These are phyloP conservation scores for Vicugna pacos DNA, from an alignment of 2,113 vertebrate genomes.

Conservation along the genomic window DNA sequence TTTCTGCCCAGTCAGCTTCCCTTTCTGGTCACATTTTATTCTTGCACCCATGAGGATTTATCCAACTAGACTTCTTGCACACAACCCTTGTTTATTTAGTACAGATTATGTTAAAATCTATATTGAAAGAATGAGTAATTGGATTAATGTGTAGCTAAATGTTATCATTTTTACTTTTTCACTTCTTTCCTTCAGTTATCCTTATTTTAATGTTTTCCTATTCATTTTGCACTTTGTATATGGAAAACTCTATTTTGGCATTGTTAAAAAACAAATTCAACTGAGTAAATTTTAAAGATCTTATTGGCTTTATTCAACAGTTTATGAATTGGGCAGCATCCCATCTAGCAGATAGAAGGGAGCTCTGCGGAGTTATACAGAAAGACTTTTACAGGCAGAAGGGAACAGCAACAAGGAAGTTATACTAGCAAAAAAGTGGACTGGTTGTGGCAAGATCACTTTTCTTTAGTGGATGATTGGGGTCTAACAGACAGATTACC, in stretches of 20 bases:
- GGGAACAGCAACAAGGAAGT: neutral
- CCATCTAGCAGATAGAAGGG: neutral
- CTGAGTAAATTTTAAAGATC: neutral
- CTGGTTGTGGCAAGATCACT: neutral
- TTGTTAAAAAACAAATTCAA: neutral
- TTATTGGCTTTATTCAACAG: neutral
- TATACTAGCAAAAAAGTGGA: neutral
- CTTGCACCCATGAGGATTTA: neutral
- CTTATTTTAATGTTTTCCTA: neutral
- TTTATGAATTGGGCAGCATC: neutral
- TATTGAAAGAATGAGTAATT: constrained; percentile 45
- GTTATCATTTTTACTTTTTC: neutral
- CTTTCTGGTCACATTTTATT: constrained; percentile 6
- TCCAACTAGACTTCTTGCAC: neutral
- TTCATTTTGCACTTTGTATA: neutral
- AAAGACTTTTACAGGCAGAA: neutral
- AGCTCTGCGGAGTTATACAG: neutral
- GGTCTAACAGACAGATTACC: neutral
- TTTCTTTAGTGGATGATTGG: neutral
- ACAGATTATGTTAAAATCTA: constrained; percentile 24
- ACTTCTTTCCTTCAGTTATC: neutral
- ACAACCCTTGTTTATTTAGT: constrained; percentile 25
- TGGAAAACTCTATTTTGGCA: neutral
- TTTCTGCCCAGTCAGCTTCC: neutral
- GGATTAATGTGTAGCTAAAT: constrained; percentile 17